Evolutionary conservation across 1,140 invertebrate genomes (phyloP).

Genomic region (Bradysia coprophila): DNA sequence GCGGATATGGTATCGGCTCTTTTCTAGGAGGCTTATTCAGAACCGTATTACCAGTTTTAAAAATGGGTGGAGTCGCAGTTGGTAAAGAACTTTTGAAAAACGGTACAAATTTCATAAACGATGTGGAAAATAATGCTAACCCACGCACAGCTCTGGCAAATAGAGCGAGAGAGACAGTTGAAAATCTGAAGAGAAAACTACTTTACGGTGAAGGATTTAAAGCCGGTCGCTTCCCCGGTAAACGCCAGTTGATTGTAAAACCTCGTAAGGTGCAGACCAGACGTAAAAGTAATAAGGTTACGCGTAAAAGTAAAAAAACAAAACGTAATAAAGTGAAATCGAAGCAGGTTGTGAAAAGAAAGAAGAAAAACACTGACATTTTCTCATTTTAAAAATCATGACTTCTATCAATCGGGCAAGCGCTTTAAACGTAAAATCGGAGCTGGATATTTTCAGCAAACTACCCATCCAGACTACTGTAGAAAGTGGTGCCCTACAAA

Average conservation of each 20-base stretch:
- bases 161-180: neutral
- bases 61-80: neutral
- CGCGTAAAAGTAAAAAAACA: neutral
- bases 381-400: neutral
- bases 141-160: neutral
- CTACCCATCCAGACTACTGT: neutral
- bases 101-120: neutral
- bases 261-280: neutral
- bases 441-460: neutral
- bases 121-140: neutral
- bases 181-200: neutral
- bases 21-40: neutral
- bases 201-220: neutral
- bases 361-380: neutral
- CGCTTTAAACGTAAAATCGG: neutral
- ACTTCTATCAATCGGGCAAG: neutral
- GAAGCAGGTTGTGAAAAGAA: no score
- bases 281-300: neutral
- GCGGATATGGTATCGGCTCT: neutral
- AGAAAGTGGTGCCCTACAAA: neutral
- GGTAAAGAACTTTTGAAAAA: neutral
- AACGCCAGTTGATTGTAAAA: neutral
- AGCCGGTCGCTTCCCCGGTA: neutral
- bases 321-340: neutral
- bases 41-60: neutral